A percentile compares a stretch with the other conserved stretches of the same genome.
phyloP scores from a whole-genome alignment of 2,797 vertebrate species.

The Nannoperca australis region DNA sequence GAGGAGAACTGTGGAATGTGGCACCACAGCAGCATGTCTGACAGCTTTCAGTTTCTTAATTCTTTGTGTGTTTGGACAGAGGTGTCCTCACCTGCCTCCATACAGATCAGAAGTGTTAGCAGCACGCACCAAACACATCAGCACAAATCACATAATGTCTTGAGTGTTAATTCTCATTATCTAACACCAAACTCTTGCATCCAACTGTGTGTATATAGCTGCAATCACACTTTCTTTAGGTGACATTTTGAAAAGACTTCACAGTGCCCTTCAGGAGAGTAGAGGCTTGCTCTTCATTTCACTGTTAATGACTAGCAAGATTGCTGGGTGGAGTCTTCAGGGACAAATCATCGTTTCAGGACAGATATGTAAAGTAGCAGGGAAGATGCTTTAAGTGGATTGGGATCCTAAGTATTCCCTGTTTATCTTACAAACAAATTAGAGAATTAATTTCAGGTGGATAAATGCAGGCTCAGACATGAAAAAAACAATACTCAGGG shows the following conservation, averaged over 20 bases:
- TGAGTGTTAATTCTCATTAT: slow-evolving; percentile 40
- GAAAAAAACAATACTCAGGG: slow-evolving; percentile 74
- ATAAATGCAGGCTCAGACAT: slow-evolving; percentile 76
- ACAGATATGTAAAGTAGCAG: slow-evolving; percentile 67
- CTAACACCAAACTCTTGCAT: slow-evolving; percentile 13
- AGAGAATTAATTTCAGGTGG: slow-evolving; percentile 82
- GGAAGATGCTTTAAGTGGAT: slow-evolving; percentile 73
- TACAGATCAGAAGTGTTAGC: slow-evolving; percentile 35
- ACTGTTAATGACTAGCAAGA: slow-evolving; percentile 49
- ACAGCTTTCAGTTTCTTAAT: slow-evolving; percentile 31
- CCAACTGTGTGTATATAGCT: slow-evolving; percentile 15
- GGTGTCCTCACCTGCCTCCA: slow-evolving; percentile 47
- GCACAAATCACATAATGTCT: slow-evolving; percentile 18
- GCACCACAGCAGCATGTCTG: slow-evolving; percentile 4
- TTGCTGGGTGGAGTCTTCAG: slow-evolving; percentile 56
- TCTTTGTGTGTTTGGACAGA: slow-evolving; percentile 60
- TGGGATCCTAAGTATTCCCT: slow-evolving; percentile 79
- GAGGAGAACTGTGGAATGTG: background rate
- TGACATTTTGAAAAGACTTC: slow-evolving; percentile 54
- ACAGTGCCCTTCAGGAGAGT: slow-evolving; percentile 61
- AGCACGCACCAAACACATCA: slow-evolving; percentile 23
- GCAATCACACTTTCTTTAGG: slow-evolving; percentile 24
- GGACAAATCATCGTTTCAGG: slow-evolving; percentile 69
- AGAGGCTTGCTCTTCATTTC: slow-evolving; percentile 57
- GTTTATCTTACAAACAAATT: slow-evolving; percentile 79